Base-by-base conservation (phyloP, 2,888 invertebrate species). In the Hemicrepidius hirtus region DNA sequence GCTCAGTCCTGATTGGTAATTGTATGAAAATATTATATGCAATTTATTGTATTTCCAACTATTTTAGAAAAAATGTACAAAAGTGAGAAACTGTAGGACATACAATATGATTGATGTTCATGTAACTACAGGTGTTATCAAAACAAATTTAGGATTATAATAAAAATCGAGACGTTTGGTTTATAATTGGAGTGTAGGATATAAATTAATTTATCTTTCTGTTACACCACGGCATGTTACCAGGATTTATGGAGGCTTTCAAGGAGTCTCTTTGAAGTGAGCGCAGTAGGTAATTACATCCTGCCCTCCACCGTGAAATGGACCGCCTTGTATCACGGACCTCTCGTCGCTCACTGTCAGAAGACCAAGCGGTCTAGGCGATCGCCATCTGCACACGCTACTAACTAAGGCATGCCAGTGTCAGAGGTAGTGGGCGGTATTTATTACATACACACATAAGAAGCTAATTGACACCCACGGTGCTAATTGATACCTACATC, bases 211-310 rank as follows among this genome's bases (percentile, higher is more conserved):
- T 68, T 74, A 74, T 77, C 74, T 76, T 74, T 75, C 68, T 71
- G 73, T 41, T 50, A 66, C 49, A 63, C 63, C 71, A 74, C 69
- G 67, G 75, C 63, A 65, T 69, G 68, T 74, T 74, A 72, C 44
- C 59, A 76, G 71, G 75, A 78, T 78, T 78, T 78, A 78, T 78
- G 75, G 75, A 64, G 20, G 68, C 68, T 74, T 70, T 73, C 69
- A 73, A 70, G 60, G 44, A 76, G 72, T 73, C 63, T 70, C 75
- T 80, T 79, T 78, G 79, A 80, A 77, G 77, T 74, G 75, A 77
- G 75, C 79, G 75, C 80, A 79, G 80, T 79, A 80, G 79, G 80
- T 81, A 82, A 81, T 82, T 81, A 82, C 81, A 81, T 80, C 80
- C 78, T 79, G 78, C 76, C 79, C 76, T 76, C 74, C 77, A 76